Base-by-base conservation (phyloP, 2,888 invertebrate species). In the Shargacucullia verbasci region DNA sequence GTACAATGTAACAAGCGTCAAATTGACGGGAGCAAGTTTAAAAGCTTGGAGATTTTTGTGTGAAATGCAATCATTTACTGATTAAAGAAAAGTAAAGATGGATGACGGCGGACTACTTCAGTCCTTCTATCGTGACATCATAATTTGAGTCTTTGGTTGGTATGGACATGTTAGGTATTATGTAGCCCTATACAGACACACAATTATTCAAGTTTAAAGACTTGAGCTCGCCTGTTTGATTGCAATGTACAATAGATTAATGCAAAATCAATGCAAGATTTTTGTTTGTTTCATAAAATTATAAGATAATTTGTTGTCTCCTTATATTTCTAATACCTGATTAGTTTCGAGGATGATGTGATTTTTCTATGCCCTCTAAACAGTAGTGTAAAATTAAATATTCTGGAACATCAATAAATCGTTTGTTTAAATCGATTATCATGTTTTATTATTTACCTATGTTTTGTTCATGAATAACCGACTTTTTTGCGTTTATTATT, bases 391-490 rank as follows among this genome's bases (percentile, higher is more conserved):
- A 83, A 84, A 73, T 74, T 75, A 81, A 78, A 80, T 82, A 79
- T 79, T 78, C 81, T 76, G 76, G 59, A 69, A 80, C 76, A 77
- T 80, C 70, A 20, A 88, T 89, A 89, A 90, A 91, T 83, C 79
- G 85, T 86, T 89, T 90, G 85, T 88, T 88, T 86, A 85, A 86
- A 88, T 83, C 66, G 60, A 65, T 47, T 29, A 40, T 33, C 59
- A 44, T 73, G 70, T 82, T 82, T 80, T 76, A 77, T 67, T 78
- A 50, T n/a, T n/a, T n/a, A n/a, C n/a, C n/a, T n/a, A n/a, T 44
- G 13, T 35, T 44, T 15, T 46, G 4, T 35, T 10, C 20, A 20
- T 20, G 20, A 20, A 3, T 20, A 20, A 20, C 20, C 4, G 4
- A 20, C 20, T 20, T 20, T 4, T 20, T 20, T 20, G 20, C 20